A percentile compares a stretch with the other conserved stretches of the same genome.
Conservation (phyloP, 2,797 vertebrate species). For the Potorous gilbertii region DNA sequence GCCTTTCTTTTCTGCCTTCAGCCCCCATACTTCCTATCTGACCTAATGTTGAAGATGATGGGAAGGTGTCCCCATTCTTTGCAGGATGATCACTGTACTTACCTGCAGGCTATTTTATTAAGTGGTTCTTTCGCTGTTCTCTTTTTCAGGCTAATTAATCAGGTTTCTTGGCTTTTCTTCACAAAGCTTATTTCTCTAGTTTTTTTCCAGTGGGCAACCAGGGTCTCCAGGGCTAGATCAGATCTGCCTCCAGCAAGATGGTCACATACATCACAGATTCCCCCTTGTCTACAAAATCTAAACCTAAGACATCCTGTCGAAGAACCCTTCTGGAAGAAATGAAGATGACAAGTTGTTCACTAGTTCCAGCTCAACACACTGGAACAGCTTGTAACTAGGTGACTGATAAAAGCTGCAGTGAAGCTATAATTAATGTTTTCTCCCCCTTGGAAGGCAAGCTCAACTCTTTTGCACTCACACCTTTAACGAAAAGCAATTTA, state of each 20-base stretch:
- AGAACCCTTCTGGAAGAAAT: not conserved
- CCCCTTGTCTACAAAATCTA: not conserved
- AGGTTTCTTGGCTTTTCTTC: constrained; percentile 18
- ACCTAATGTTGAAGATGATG: constrained; percentile 6
- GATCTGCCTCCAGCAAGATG: not conserved
- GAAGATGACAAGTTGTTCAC: constrained; percentile 21
- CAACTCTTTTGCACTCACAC: constrained; percentile 74
- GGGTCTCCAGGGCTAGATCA: not conserved
- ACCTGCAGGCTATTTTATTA: constrained; percentile 33
- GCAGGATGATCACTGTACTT: constrained; percentile 32
- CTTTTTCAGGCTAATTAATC: constrained; percentile 39
- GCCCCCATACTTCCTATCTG: not conserved
- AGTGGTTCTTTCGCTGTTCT: constrained; percentile 28
- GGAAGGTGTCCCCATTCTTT: not conserved
- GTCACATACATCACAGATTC: not conserved
- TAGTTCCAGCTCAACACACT: constrained; percentile 41
- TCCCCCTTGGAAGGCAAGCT: constrained; percentile 70
- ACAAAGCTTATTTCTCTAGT: constrained; percentile 44
- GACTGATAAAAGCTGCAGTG: constrained; percentile 76
- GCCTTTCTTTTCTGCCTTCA: constrained; percentile 20
- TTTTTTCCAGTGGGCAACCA: not conserved
- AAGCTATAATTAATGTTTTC: constrained; percentile 77
- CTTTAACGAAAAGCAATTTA: constrained; percentile 82
- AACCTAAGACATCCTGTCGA: not conserved
- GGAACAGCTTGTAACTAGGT: constrained; percentile 72